Percentiles rank a stretch among this genome's conserved stretches.
phyloP scores from a whole-genome alignment of 1,140 invertebrate species.

The Polypedilum pembai region DNA sequence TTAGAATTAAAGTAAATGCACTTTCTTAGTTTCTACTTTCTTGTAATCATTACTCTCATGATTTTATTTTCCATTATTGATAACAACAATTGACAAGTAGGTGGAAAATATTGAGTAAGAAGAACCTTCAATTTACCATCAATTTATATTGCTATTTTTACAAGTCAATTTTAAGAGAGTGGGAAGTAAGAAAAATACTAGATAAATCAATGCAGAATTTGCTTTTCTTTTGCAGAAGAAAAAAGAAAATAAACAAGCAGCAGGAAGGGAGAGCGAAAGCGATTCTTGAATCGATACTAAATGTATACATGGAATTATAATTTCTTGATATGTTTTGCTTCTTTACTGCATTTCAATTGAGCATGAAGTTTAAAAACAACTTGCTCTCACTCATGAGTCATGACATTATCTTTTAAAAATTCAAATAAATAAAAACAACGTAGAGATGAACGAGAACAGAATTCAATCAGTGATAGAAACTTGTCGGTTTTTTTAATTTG shows the following conservation, averaged over 20 bases:
- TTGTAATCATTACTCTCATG: not conserved
- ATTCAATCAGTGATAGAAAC: too few relatives aligned
- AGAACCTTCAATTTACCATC: not conserved
- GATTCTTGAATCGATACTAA: not conserved
- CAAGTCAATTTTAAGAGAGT: not conserved
- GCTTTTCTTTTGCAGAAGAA: not conserved
- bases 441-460: too few relatives aligned
- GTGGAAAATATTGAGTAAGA: not conserved
- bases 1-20: not conserved
- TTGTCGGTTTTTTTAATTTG: too few relatives aligned
- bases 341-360: not conserved
- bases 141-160: slow-evolving; percentile 12
- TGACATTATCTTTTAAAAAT: too few relatives aligned
- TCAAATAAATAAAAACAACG: too few relatives aligned
- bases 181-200: not conserved
- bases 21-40: not conserved
- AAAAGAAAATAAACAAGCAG: not conserved
- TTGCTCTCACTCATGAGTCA: too few relatives aligned
- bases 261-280: not conserved
- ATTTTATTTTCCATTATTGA: not conserved
- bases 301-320: too few relatives aligned
- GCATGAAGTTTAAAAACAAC: not conserved
- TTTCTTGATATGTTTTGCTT: too few relatives aligned
- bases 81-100: not conserved
- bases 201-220: slow-evolving; percentile 8